Evolutionary conservation across 2,888 invertebrate genomes (phyloP), one percentile per base, ranked within the genome.

Genomic region (Temnothorax ravouxi): DNA sequence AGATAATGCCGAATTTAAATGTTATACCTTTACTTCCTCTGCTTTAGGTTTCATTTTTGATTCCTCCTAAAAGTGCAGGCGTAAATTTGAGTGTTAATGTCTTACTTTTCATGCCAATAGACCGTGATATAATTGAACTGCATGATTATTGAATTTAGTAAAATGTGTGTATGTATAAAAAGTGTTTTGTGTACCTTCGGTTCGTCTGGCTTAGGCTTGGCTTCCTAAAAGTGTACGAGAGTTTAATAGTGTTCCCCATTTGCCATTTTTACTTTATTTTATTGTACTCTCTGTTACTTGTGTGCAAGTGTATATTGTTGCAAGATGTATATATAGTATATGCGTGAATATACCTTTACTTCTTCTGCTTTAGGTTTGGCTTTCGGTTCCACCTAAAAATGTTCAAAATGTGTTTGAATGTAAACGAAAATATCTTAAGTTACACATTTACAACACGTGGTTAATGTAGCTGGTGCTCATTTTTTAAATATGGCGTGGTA

Each of bases 1-100:
- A 69, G 1, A 44, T 44, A 44, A 6, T 21, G n/a, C 47, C 18
- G 18, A 38, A 38, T 64, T 15, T 79, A 38, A 47, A 79, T 87
- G 84, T 29, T 29, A 3, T 92, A 92, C 91, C 92, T 92, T 91
- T 34, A 83, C 21, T 76, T 90, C 88, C 50, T 88, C 89, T 29
- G 84, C 38, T 71, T 83, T 85, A 44, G 75, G 29, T 52, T 84
- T 77, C 9, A 15, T 67, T 80, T 87, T 86, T 21, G 79, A 59
- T 86, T 86, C 86, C 44, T 85, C 86, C 89, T 90, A 85, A 83
- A 90, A 87, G 52, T 85, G 47, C 59, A 61, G 18, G 38, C n/a
- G 25, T 77, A 77, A 66, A 25, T 66, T 44, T 74, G 29, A 62
- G 44, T 77, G 6, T 15, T 74, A 44, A 56, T 18, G 1, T 34